Base-by-base conservation (phyloP, 2,113 vertebrate genomes). In the Eclectus roratus region DNA sequence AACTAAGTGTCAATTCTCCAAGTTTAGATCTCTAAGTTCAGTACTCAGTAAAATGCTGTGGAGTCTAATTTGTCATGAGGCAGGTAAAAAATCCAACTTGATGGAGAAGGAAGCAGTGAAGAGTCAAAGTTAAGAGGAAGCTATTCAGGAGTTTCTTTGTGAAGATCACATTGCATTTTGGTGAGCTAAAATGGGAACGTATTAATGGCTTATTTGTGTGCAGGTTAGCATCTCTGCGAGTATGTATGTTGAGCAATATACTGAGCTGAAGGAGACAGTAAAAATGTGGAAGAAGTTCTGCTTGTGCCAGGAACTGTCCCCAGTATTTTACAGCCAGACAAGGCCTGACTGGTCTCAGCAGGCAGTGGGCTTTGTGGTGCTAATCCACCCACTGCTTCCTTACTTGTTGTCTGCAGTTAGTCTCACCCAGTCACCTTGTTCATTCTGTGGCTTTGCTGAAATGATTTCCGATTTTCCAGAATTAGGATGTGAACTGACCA, bases 401-500 rank as follows among this genome's bases (percentile, higher is more conserved):
- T 61, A 39, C 74, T 49, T 29, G 16, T 27, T 3, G 0, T 31
- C 46, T 43, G 2, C 37, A 55, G 53, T 7, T 6, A 0, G 43
- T 73, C 58, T 91, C 68, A 66, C 46, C 3, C 0, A 63, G 43
- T 47, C 47, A 60, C 65, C 13, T 31, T 50, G 7, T 19, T 74
- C 7, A 20, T 58, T 74, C 52, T 71, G 17, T 68, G 81, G n/a
- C 70, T 92, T 92, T 69, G 55, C 61, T 81, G 69, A 74, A 94
- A 50, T 50, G 21, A 27, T 10, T 91, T 85, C 80, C 7, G 12
- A 19, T 44, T 85, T 79, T 81, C 77, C 70, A 79, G 52, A 89
- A 60, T 76, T 71, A 81, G 47, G 55, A 64, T 47, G 55, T 55
- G 60, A 52, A 60, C 84, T 92, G 80, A 92, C 83, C 91, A 74